Base-by-base conservation (phyloP, 2,888 invertebrate species). In the Lasius fuliginosus region DNA sequence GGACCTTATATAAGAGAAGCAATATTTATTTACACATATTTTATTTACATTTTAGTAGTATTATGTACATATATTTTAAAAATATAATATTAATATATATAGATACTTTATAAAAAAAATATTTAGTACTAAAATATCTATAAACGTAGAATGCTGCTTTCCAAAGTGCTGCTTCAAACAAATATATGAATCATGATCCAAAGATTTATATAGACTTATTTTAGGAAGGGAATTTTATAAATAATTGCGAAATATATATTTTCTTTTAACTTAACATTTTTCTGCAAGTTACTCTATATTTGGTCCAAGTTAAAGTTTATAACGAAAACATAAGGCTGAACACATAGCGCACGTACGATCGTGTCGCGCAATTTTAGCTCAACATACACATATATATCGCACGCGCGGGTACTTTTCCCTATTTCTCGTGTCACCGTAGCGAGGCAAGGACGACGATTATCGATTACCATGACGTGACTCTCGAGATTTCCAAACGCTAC, bases 401-500 rank as follows among this genome's bases (percentile, higher is more conserved):
- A 76, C 71, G 36, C 79, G 82, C 71, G 36, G 27, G 33, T 42
- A 46, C 68, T 79, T 86, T 86, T 85, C 73, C 76, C 77, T 71
- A 79, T 82, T 86, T 67, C 75, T 9, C 75, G 84, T 82, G 86
- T 87, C 87, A 82, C 75, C 75, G 42, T 58, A 27, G 79, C 60
- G 30, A 76, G 82, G 74, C 86, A 87, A 87, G 84, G 84, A 84
- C 86, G 79, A 84, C 74, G 81, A 84, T 86, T 87, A 87, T 87
- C 84, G 87, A 87, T 86, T 84, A 86, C 82, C 82, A 79, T 82
- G 62, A 86, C 87, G 87, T 87, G 87, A 87, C 87, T 87, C 68
- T 86, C 53, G 73, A 73, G 86, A 87, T 86, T 82, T 84, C 60
- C 77, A 64, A 74, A 68, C 84, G 76, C 33, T 65, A 53, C 49